These are phyloP conservation scores for Delichon dasypus DNA, from an alignment of 2,797 vertebrate genomes.

Conservation along the genomic window DNA sequence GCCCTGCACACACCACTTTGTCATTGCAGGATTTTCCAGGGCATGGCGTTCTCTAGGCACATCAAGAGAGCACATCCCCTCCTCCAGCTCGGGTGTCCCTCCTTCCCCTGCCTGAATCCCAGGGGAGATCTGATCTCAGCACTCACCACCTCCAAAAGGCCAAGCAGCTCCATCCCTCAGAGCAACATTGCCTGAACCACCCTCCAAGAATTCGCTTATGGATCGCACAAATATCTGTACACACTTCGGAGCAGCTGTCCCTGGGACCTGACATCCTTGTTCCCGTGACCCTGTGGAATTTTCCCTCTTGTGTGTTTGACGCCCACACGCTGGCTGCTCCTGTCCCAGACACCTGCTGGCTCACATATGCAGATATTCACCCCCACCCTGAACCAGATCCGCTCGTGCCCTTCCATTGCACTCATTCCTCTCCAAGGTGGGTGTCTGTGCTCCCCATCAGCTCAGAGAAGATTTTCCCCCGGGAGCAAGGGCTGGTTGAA, in stretches of 20 bases:
- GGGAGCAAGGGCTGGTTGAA: fast-evolving
- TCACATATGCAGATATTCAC: fast-evolving
- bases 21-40: not conserved
- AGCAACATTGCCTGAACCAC: not conserved
- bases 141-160: not conserved
- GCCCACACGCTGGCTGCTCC: not conserved
- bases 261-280: not conserved
- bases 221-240: not conserved
- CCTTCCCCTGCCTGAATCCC: not conserved
- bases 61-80: not conserved
- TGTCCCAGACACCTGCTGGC: not conserved
- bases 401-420: not conserved
- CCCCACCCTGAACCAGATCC: not conserved
- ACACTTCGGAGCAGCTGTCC: not conserved
- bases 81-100: not conserved
- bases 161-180: fast-evolving
- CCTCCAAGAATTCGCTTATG: not conserved
- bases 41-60: not conserved
- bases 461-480: not conserved
- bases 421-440: fast-evolving
- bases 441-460: not conserved
- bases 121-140: not conserved
- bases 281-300: not conserved
- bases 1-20: fast-evolving
- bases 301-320: not conserved